Evolutionary conservation across 2,113 vertebrate genomes (phyloP), one percentile per base, ranked within the genome.

Genomic region (Anthoscopus minutus): DNA sequence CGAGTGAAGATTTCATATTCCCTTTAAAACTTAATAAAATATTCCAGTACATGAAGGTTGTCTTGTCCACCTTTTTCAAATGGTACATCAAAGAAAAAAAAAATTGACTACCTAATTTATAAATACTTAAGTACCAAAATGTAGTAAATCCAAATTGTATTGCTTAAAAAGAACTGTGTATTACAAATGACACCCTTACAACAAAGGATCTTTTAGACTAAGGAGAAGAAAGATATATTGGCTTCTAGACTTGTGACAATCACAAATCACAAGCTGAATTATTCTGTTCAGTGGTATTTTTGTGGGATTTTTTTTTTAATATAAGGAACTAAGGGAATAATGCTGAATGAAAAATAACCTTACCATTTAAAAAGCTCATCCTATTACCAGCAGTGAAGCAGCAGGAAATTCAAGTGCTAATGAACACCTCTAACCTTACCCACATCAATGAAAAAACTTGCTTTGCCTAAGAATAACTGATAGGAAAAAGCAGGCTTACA

Each of bases 401-500:
- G 65, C 53, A 76, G 70, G 73, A 93, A 88, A 91, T 71, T 92
- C 80, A 91, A 61, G 53, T 92, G 66, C n/a, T 93, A 89, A 95
- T 84, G 81, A 84, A 89, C 13, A 92, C 24, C 64, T 92, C 47
- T 67, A 84, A 78, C 51, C 61, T 93, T 91, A 94, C 71, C 69
- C 53, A 65, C 23, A 64, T 50, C 40, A 79, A 38, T 31, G 30
- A 81, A 92, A 91, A 92, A 58, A 84, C 9, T 60, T 83, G 21
- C 71, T 93, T 93, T 86, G 31, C 21, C 54, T 48, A 45, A 57
- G 60, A 15, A 40, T 57, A 82, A 73, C 21, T 57, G 45, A 74
- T 23, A 72, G 28, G 31, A 79, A 76, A 83, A 93, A 56, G 11
- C 11, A 60, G 40, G 7, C 15, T 81, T 58, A 35, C 9, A 53